Conservation (phyloP, 2,888 invertebrate genomes). For the Arrhopalites spinosus region DNA sequence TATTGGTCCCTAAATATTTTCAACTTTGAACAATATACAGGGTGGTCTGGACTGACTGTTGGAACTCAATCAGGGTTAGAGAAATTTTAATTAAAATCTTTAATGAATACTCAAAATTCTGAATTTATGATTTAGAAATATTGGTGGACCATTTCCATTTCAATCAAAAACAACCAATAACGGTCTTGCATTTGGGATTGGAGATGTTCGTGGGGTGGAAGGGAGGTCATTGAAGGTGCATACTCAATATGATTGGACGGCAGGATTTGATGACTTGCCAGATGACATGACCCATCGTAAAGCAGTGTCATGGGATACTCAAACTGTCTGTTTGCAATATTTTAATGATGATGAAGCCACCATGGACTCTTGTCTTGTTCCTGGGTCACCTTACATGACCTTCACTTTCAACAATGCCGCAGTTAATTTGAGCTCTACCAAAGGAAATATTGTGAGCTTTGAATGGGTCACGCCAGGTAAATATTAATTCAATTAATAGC, state of each 20-base stretch:
- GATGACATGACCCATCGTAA: constrained; percentile 39
- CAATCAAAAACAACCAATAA: constrained; percentile 38
- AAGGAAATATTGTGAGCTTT: constrained; percentile 33
- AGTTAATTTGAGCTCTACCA: constrained; percentile 41
- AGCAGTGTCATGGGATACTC: constrained; percentile 47
- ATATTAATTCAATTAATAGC: neutral
- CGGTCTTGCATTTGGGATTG: constrained; percentile 45
- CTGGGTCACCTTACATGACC: constrained; percentile 50
- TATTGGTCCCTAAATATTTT: no score
- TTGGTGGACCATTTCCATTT: constrained; percentile 52
- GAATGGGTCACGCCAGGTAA: constrained; percentile 42
- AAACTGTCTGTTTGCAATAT: constrained; percentile 48
- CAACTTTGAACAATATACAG: no score
- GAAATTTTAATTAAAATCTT: no score
- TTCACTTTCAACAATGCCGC: constrained; percentile 43
- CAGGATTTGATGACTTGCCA: constrained; percentile 37
- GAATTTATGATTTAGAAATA: constrained; percentile 26
- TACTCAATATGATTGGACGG: constrained; percentile 42
- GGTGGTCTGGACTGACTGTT: no score
- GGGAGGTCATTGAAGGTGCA: constrained; percentile 45
- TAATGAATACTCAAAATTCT: no score
- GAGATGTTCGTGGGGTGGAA: constrained; percentile 44
- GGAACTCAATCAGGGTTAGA: no score
- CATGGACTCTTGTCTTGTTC: constrained; percentile 48
- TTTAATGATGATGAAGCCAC: constrained; percentile 29